Evolutionary conservation across 2,888 invertebrate genomes (phyloP).

Genomic region (Trichogramma dendrolimi): DNA sequence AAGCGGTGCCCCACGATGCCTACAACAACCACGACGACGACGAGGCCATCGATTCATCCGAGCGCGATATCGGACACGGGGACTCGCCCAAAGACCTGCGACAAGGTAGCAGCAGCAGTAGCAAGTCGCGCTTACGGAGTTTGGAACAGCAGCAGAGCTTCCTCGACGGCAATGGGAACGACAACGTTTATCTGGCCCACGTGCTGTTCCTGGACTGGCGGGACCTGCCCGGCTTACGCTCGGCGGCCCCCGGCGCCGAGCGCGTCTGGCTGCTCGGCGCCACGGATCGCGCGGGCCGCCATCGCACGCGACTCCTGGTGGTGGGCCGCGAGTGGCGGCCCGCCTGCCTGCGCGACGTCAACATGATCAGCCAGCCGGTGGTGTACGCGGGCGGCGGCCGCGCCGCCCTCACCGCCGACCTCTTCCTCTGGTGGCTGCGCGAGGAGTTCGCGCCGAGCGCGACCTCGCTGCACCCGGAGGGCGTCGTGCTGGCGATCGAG

Average conservation of each 20-base stretch:
- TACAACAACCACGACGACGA: slow-evolving; percentile 9
- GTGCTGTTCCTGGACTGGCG: slow-evolving; percentile 52
- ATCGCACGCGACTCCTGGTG: slow-evolving; percentile 53
- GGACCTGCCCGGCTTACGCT: slow-evolving; percentile 46
- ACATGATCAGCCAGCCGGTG: slow-evolving; percentile 55
- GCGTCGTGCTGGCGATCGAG: slow-evolving; percentile 50
- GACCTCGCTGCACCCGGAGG: slow-evolving; percentile 50
- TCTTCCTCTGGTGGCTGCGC: slow-evolving; percentile 55
- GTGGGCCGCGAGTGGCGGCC: slow-evolving; percentile 53
- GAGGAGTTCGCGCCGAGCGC: slow-evolving; percentile 54
- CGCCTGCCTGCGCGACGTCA: slow-evolving; percentile 50
- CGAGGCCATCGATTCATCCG: slow-evolving; percentile 26
- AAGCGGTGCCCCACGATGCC: neutral
- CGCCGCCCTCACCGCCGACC: slow-evolving; percentile 50
- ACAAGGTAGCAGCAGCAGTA: no score
- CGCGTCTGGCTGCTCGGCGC: slow-evolving; percentile 52
- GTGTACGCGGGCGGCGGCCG: slow-evolving; percentile 54
- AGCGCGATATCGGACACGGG: no score
- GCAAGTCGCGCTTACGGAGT: no score
- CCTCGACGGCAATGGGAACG: neutral
- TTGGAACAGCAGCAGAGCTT: neutral
- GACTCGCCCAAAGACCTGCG: no score
- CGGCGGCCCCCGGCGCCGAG: slow-evolving; percentile 29
- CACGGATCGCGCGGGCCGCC: slow-evolving; percentile 52
- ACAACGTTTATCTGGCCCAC: slow-evolving; percentile 48